Conservation (phyloP, 1,140 invertebrate species). For the Drosophila ercepeae region DNA sequence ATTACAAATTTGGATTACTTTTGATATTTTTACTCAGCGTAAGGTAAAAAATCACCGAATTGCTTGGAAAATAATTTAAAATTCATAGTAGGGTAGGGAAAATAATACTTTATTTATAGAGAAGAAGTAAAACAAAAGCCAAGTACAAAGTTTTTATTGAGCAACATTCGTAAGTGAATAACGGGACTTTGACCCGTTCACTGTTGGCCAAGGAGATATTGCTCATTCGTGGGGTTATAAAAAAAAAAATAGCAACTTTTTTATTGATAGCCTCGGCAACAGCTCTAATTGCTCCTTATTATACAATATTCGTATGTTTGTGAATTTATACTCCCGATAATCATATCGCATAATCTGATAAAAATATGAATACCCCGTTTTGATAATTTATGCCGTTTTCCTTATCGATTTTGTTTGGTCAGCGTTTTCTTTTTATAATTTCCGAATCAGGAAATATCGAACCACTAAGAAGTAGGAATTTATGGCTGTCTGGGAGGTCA, state of each 20-base stretch:
- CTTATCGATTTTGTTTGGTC: slow-evolving; percentile 26
- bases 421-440: not conserved
- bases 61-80: slow-evolving; percentile 7
- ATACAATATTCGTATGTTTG: slow-evolving; percentile 4
- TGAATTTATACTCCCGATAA: slow-evolving; percentile 32
- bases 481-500: slow-evolving; percentile 16
- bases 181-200: slow-evolving; percentile 45
- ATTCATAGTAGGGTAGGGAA: slow-evolving; percentile 13
- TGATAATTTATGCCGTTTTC: slow-evolving; percentile 35
- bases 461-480: slow-evolving; percentile 13
- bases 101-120: slow-evolving; percentile 44
- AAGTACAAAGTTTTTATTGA: slow-evolving; percentile 59
- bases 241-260: slow-evolving; percentile 19
- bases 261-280: slow-evolving; percentile 57
- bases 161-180: slow-evolving; percentile 39
- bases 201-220: slow-evolving; percentile 43
- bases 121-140: not conserved
- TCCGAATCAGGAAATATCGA: slow-evolving; percentile 12
- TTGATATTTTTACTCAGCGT: slow-evolving; percentile 79
- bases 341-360: slow-evolving; percentile 49
- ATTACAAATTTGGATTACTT: slow-evolving; percentile 81
- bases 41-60: slow-evolving; percentile 67
- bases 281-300: slow-evolving; percentile 34
- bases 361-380: slow-evolving; percentile 32
- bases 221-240: slow-evolving; percentile 37